Evolutionary conservation across 1,140 invertebrate genomes (phyloP).

Genomic region (Sarcophaga bullata): DNA sequence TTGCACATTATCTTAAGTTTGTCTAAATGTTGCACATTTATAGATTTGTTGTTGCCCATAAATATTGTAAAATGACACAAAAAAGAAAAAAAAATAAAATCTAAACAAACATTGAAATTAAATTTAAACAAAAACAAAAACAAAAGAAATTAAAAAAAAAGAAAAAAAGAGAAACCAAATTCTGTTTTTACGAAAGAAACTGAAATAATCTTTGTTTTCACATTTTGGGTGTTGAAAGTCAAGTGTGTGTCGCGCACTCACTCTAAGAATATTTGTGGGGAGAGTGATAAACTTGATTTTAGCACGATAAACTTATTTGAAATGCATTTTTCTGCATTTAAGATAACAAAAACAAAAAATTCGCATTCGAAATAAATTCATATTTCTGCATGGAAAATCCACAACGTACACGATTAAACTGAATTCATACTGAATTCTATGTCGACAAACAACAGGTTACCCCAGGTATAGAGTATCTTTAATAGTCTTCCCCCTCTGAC

Average conservation of each 20-base stretch:
- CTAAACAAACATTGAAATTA: no score
- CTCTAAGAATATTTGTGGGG: constrained; percentile 12
- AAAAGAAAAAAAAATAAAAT: no score
- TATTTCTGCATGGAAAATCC: background rate
- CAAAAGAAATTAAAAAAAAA: background rate
- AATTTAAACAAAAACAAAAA: background rate
- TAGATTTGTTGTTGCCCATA: no score
- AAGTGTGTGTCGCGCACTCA: constrained; percentile 30
- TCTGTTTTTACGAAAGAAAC: background rate
- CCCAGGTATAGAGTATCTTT: background rate
- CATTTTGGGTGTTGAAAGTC: constrained; percentile 37
- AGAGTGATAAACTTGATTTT: constrained; percentile 39
- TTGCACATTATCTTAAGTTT: background rate
- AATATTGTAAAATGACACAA: no score
- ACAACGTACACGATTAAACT: no score
- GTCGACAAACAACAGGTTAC: constrained; percentile 28
- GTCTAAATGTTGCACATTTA: no score
- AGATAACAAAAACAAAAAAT: background rate
- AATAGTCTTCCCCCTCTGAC: background rate
- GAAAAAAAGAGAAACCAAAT: background rate
- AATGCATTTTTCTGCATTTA: constrained; percentile 38
- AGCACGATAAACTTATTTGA: constrained; percentile 37
- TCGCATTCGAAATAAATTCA: background rate
- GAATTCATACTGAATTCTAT: no score
- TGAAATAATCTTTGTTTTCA: constrained; percentile 24